Evolutionary conservation across 37 sponge, comb jelly and placozoan genomes (phyloP), one percentile per base, ranked within the genome.

Genomic region (Diacarnus erythraeanus): DNA sequence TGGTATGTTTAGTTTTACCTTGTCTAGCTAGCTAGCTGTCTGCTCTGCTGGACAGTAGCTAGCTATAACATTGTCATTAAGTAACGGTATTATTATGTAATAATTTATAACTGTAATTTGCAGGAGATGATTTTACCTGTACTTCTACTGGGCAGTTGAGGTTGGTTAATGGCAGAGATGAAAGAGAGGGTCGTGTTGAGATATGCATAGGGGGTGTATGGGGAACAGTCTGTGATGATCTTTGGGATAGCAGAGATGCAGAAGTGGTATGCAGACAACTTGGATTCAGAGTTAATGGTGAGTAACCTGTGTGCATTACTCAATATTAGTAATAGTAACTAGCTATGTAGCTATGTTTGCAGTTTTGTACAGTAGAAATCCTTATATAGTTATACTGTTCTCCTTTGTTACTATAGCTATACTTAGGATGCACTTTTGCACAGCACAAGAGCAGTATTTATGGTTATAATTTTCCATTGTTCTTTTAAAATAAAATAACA

Each of bases 241-340:
- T 78, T 1, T 78, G 78, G 78, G 78, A 78, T 35, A 23, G 51
- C 41, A 42, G 23, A 34, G 77, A 88, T 42, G 78, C 83, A 3
- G 39, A 51, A 25, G 89, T 88, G 41, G 84, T 82, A 23, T 88
- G 89, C 74, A 69, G 47, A 17, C 83, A 87, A 65, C 81, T 87
- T 2, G 82, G 77, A 34, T 81, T 80, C 18, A 27, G 47, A 20
- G 18, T 38, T 29, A 71, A 68, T 39, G 85, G 85, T 84, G 44
- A 51, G 77, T 10, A 25, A 61, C n/a, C n/a, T n/a, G n/a, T n/a
- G n/a, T n/a, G n/a, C n/a, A n/a, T n/a, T n/a, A n/a, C n/a, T n/a
- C n/a, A n/a, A n/a, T n/a, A n/a, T n/a, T n/a, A n/a, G n/a, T n/a
- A n/a, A n/a, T n/a, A n/a, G n/a, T n/a, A n/a, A n/a, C n/a, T n/a